A percentile compares a stretch with the other conserved stretches of the same genome.
Evolutionary conservation across 64 coral and sea anemone genomes (phyloP).

Genomic region (Pachyseris speciosa): DNA sequence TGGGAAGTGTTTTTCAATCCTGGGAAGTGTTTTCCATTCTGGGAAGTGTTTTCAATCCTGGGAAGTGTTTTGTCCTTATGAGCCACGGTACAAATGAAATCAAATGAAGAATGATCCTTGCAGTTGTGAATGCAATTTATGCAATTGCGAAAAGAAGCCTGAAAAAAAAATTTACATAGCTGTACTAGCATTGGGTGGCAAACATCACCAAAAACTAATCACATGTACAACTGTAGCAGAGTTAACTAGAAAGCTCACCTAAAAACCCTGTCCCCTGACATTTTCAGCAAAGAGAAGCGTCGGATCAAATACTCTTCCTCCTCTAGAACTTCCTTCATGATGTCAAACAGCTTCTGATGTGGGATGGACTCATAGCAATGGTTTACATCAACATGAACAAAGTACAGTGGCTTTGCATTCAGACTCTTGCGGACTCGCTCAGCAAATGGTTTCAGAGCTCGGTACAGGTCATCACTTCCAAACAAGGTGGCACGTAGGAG

Average conservation of each 20-base stretch:
- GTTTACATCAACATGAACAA: slow-evolving; percentile 76
- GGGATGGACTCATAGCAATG: slow-evolving; percentile 87
- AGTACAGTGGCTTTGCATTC: slow-evolving; percentile 54
- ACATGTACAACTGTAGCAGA: too few relatives aligned
- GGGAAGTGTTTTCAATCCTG: too few relatives aligned
- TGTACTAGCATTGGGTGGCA: too few relatives aligned
- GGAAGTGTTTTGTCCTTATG: too few relatives aligned
- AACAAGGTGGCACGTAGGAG: slow-evolving; percentile 58
- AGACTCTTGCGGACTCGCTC: not conserved
- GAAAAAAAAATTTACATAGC: too few relatives aligned
- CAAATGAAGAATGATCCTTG: too few relatives aligned
- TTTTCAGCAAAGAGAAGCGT: slow-evolving; percentile 40
- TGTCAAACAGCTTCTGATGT: slow-evolving; percentile 74
- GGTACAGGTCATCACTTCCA: slow-evolving; percentile 78
- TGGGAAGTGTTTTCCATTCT: too few relatives aligned
- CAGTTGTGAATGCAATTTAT: too few relatives aligned
- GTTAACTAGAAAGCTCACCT: slow-evolving; percentile 4
- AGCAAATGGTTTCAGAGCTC: slow-evolving; percentile 45
- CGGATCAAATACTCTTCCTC: slow-evolving; percentile 87
- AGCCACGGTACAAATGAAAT: too few relatives aligned
- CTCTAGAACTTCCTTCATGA: slow-evolving; percentile 70
- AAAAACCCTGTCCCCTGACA: slow-evolving; percentile 39
- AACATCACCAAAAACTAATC: too few relatives aligned
- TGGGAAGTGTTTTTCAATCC: too few relatives aligned
- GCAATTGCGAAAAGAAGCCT: too few relatives aligned